Evolutionary conservation across 2,888 invertebrate species (phyloP), one percentile per base, ranked within the genome.

Genomic region (Meghimatium bilineatum): DNA sequence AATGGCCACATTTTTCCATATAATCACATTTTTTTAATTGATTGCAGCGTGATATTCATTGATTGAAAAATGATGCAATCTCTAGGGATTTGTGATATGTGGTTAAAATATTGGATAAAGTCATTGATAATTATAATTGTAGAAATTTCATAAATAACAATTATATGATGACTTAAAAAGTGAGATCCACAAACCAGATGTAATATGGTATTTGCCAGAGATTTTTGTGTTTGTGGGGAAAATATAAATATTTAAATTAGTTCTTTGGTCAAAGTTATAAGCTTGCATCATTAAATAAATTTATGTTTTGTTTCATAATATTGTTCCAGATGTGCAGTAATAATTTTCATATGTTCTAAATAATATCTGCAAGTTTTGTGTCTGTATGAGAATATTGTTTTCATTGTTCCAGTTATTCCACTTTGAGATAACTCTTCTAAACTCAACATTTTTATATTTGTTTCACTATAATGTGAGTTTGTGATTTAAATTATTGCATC

Each of bases 401-500:
- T 26, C 20, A 3, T 23, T 8, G n/a, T 26, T 71, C 38, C 14
- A 26, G 12, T 26, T 36, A 12, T 71, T 26, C 26, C 38, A 32
- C 3, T 29, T 66, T 32, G 8, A 56, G 17, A 56, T 56, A 12
- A 49, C 20, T 56, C 23, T 56, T 23, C 32, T 6, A 66, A 32
- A 66, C 38, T 71, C 52, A 20, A 52, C 63, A 74, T 74, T 74
- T 74, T 49, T 0, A 5, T 10, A 6, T 74, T 23, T 44, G 29
- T 49, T 32, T 74, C 34, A 29, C 1, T 74, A 36, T 29, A 74
- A 49, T 74, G 17, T 49, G 12, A 12, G 8, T 34, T 69, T 69
- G 10, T 23, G 20, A 67, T 56, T 23, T 56, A 56, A 56, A 56
- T 2, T 56, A 52, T 74, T 74, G 52, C 74, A 74, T 74, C 74